These are phyloP conservation scores for Drosophila conformis DNA, from an alignment of 2,888 invertebrate genomes.

Conservation along the genomic window DNA sequence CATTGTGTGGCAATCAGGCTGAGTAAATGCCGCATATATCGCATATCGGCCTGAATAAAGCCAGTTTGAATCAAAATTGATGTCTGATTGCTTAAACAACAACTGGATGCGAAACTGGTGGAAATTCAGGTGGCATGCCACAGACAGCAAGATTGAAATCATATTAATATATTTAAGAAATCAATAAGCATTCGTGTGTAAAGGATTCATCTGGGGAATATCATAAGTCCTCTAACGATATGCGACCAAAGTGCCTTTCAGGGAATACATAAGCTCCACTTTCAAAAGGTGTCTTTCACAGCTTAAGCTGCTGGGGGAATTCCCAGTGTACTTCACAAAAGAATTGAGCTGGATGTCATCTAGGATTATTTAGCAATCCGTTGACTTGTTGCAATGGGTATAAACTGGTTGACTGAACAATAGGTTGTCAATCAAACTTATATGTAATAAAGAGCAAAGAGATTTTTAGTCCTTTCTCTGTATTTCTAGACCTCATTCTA, in stretches of 20 bases:
- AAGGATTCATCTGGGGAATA: not conserved
- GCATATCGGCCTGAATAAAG: slow-evolving; percentile 41
- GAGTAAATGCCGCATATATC: slow-evolving; percentile 54
- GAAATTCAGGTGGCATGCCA: slow-evolving; percentile 4
- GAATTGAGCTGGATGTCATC: not conserved
- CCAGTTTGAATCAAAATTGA: slow-evolving; percentile 54
- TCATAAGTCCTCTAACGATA: not conserved
- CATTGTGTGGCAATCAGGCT: slow-evolving; percentile 60
- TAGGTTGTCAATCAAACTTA: not conserved
- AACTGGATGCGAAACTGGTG: not conserved
- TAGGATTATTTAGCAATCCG: not conserved
- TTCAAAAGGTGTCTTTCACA: not conserved
- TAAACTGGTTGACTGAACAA: too few species aligned
- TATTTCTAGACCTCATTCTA: not conserved
- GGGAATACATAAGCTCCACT: not conserved
- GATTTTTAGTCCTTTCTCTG: not conserved
- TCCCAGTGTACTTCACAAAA: not conserved
- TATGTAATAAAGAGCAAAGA: not conserved
- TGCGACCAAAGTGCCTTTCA: not conserved
- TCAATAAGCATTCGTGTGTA: slow-evolving; percentile 4
- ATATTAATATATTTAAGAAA: slow-evolving; percentile 3
- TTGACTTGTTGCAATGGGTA: not conserved
- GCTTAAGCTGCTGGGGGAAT: slow-evolving; percentile 1
- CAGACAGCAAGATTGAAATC: slow-evolving; percentile 2
- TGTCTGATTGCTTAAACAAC: slow-evolving; percentile 20